Percentiles rank a stretch among this genome's conserved stretches.
These are phyloP conservation scores for Potamilus streckersoni DNA, from an alignment of 1,140 invertebrate genomes.

Conservation along the genomic window DNA sequence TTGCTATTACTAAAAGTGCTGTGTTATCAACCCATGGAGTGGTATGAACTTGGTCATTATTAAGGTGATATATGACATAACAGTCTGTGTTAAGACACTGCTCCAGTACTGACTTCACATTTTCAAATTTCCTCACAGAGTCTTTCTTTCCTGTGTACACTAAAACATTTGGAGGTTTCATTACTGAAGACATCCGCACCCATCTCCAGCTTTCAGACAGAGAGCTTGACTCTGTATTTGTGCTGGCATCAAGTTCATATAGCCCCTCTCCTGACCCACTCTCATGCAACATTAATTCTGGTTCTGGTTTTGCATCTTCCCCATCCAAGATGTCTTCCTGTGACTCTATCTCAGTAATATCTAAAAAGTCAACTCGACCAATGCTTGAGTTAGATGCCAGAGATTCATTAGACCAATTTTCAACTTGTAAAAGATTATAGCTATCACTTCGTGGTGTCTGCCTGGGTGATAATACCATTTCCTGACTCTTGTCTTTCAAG, in stretches of 20 bases:
- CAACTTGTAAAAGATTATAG: constrained; percentile 2
- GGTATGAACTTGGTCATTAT: constrained; percentile 72
- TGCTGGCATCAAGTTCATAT: constrained; percentile 6
- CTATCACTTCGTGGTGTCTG: constrained; percentile 1
- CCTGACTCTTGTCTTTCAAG: neutral
- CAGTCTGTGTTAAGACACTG: constrained; percentile 79
- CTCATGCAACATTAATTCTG: constrained; percentile 20
- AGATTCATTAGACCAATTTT: constrained; percentile 43
- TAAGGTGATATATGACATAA: constrained; percentile 82
- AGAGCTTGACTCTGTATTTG: constrained; percentile 3
- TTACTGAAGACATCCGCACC: constrained; percentile 2
- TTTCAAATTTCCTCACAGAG: constrained; percentile 78
- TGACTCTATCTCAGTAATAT: constrained; percentile 13
- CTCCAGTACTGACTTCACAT: constrained; percentile 77
- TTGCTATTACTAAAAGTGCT: constrained; percentile 78
- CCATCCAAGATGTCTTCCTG: constrained; percentile 7
- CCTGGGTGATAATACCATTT: neutral
- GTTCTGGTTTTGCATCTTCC: constrained; percentile 20
- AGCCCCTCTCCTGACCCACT: constrained; percentile 35
- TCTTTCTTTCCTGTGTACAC: constrained; percentile 79
- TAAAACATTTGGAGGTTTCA: constrained; percentile 83
- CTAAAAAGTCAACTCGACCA: constrained; percentile 21
- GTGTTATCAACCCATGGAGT: constrained; percentile 80
- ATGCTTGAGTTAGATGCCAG: constrained; percentile 32
- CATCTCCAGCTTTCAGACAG: constrained; percentile 11